These are phyloP conservation scores for Geotrypetes seraphini DNA, from an alignment of 2,797 vertebrate species.

Conservation along the genomic window DNA sequence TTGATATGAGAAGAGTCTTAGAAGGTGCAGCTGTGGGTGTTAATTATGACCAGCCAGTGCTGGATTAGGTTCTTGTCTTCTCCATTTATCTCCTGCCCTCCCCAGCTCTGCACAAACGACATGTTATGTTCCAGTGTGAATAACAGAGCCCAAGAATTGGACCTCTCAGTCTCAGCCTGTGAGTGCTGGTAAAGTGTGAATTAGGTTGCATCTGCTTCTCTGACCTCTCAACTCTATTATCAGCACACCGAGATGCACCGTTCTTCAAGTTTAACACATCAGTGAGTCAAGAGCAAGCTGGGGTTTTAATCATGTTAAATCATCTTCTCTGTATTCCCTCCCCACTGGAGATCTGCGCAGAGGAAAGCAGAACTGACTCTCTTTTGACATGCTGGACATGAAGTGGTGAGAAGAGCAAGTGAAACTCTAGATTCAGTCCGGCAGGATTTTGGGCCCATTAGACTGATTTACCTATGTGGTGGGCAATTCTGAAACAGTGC, in stretches of 20 bases:
- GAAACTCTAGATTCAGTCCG: no score
- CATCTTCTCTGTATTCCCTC: not conserved
- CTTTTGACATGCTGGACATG: no score
- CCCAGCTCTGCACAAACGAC: conserved; percentile 10
- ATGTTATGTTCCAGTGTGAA: conserved; percentile 7
- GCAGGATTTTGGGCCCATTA: no score
- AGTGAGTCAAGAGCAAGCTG: not conserved
- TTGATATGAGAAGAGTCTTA: no score
- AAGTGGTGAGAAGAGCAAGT: no score
- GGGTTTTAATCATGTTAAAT: not conserved
- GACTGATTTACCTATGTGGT: no score
- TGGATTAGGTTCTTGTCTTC: no score
- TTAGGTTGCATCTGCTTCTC: conserved; percentile 30
- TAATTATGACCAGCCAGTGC: no score
- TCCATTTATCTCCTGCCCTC: conserved; percentile 14
- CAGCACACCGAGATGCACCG: conserved; percentile 4
- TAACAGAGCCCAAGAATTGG: conserved; percentile 40
- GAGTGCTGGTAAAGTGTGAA: conserved; percentile 45
- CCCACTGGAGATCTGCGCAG: no score
- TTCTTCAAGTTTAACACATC: conserved; percentile 9
- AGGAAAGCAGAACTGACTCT: no score
- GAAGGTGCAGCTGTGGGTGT: no score
- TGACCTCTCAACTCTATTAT: conserved; percentile 21
- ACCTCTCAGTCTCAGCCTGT: conserved; percentile 26
- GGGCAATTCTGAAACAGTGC: no score